A percentile compares a stretch with the other conserved stretches of the same genome.
These are phyloP conservation scores for Gymnoscopelus microlampas DNA, from an alignment of 2,797 vertebrate species.

Conservation along the genomic window DNA sequence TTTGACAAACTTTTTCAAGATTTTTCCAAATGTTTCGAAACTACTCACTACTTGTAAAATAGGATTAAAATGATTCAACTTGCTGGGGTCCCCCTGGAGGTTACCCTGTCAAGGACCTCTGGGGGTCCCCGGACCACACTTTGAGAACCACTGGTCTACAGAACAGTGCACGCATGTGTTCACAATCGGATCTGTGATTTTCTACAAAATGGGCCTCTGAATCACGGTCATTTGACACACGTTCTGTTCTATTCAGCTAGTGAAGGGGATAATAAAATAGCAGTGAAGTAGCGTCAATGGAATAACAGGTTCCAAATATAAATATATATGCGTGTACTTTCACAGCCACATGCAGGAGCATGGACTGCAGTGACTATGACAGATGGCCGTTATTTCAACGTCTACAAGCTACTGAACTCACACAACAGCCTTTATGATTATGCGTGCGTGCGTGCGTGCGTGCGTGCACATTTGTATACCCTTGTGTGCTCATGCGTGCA, in stretches of 20 bases:
- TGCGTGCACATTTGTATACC: background rate
- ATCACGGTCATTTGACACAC: slow-evolving; percentile 36
- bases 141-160: too few species aligned
- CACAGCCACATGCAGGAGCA: slow-evolving; percentile 30
- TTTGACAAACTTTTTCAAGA: too few species aligned
- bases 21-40: too few species aligned
- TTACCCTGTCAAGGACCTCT: too few species aligned
- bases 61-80: too few species aligned
- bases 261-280: slow-evolving; percentile 41
- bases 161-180: too few species aligned
- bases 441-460: slow-evolving; percentile 56
- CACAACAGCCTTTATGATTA: slow-evolving; percentile 1
- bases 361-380: slow-evolving; percentile 45
- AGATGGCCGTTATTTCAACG: slow-evolving; percentile 50
- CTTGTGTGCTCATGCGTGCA: too few species aligned
- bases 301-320: slow-evolving; percentile 24
- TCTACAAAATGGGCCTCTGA: slow-evolving; percentile 12
- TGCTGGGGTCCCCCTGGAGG: too few species aligned
- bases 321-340: slow-evolving; percentile 29
- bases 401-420: slow-evolving; percentile 49
- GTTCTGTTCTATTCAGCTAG: slow-evolving; percentile 1
- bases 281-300: slow-evolving; percentile 17
- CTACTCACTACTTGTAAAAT: too few species aligned
- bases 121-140: too few species aligned
- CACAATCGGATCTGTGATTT: background rate